Evolutionary conservation across 2,888 invertebrate species (phyloP), one percentile per base, ranked within the genome.

Genomic region (Meteorus cinctellus): DNA sequence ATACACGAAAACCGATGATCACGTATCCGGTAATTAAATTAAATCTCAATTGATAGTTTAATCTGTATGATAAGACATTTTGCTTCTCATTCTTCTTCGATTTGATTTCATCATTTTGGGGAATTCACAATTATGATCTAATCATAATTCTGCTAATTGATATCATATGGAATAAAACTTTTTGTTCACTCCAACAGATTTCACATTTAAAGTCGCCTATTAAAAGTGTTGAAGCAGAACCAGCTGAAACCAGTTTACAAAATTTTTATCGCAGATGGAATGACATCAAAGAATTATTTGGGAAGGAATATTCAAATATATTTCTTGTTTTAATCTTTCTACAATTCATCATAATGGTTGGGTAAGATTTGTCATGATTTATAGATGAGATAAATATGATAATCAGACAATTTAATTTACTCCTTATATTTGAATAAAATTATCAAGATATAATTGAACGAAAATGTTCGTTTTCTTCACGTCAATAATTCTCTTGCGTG

Each of bases 211-310:
- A 55, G 19, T 55, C n/a, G 10, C 55, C 55, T 55, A n/a, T 55
- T 19, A 55, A 55, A 6, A 55, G n/a, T 55, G 4, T 55, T 1
- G 55, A 55, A 4, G 55, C 1, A 10, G 24, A 24, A 19, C 24
- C 55, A 8, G 24, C 10, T 55, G n/a, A 55, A 55, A 55, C 55
- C 24, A 55, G 8, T 55, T 8, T 55, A 55, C 8, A 68, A 29
- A 31, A 31, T 51, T 51, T 48, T 51, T 31, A 24, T 51, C 36
- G 8, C 10, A 55, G 6, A 12, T 91, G 91, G 83, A 88, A 91
- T 5, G 94, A 95, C 89, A 89, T 94, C 65, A 92, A 91, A 66
- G 93, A 94, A 0, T 90, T 96, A 81, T 93, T 95, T 86, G 90
- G 88, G 41, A 91, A 92, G 2, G 94, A 95, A 0, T 91, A 95